These are phyloP conservation scores for Apotomis turbidana DNA, from an alignment of 2,888 invertebrate species.

Conservation along the genomic window DNA sequence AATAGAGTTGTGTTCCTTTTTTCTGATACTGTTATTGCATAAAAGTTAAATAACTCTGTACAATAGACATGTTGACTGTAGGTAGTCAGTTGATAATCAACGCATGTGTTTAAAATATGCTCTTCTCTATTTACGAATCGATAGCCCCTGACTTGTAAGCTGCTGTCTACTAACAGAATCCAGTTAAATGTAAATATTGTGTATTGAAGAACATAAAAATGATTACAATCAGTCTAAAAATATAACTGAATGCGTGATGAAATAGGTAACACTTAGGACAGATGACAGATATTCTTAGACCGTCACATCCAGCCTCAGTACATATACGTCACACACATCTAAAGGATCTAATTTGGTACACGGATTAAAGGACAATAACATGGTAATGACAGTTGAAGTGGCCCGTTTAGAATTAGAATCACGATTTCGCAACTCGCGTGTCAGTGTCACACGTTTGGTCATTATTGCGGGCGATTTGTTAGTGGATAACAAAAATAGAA, in stretches of 20 bases:
- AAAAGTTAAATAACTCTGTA: no score
- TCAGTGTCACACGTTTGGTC: slow-evolving; percentile 9
- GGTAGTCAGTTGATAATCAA: no score
- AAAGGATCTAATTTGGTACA: slow-evolving; percentile 13
- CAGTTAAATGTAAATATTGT: no score
- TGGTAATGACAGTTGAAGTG: slow-evolving; percentile 24
- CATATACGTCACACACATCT: not conserved
- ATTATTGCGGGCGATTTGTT: slow-evolving; percentile 18
- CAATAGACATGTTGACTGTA: no score
- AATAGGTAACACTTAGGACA: not conserved
- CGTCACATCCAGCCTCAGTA: not conserved
- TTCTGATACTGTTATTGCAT: no score
- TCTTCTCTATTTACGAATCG: no score
- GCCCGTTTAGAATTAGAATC: slow-evolving; percentile 23
- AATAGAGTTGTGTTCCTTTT: no score
- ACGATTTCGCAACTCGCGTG: slow-evolving; percentile 28
- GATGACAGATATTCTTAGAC: slow-evolving; percentile 4
- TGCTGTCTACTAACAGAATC: no score
- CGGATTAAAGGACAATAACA: slow-evolving; percentile 21
- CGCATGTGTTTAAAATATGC: no score
- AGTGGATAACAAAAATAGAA: slow-evolving; percentile 27
- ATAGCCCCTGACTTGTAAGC: no score
- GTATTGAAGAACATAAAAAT: no score
- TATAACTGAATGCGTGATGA: not conserved
- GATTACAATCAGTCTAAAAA: no score